Evolutionary conservation across 2,113 vertebrate species (phyloP), one percentile per base, ranked within the genome.

Genomic region (Indri indri): DNA sequence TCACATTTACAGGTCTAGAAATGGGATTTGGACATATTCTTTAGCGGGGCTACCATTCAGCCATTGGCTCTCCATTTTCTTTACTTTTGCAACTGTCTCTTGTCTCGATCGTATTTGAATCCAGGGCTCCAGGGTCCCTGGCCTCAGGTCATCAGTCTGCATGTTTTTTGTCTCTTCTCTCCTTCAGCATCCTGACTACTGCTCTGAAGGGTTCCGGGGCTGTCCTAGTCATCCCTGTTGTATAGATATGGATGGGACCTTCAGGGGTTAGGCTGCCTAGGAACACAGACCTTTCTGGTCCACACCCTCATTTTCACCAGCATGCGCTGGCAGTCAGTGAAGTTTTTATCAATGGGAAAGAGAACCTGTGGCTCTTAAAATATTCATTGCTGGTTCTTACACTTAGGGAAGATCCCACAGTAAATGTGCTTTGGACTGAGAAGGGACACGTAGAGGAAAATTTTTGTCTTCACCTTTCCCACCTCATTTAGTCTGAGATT

Each of bases 311-410:
- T 91, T 70, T 70, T 91, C 77, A 89, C n/a, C 16, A 73, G 86
- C 84, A 3, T 70, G 42, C 50, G 74, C 80, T 45, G 30, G 81
- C 85, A 32, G 73, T 97, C 76, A 40, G 63, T 61, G 83, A 57
- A 87, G 77, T 93, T 97, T 96, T 96, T 92, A 95, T 98, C 95
- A 96, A 92, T 96, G 94, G 88, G 91, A 97, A 96, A 84, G n/a
- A 90, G 37, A 88, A 80, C 40, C 90, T 88, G 45, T 42, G 30
- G 50, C 76, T 97, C 42, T 84, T 96, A 77, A 97, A 97, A 96
- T 93, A 97, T 96, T 96, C 88, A 95, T 90, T 57, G 70, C 37
- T 54, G 68, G 10, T 82, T 88, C 71, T 96, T 96, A 90, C 91
- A 65, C 61, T 70, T 88, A 42, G 63, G 82, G 88, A 91, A 50